phyloP scores from a whole-genome alignment of 2,113 vertebrate genomes.

The Apteryx owenii region DNA sequence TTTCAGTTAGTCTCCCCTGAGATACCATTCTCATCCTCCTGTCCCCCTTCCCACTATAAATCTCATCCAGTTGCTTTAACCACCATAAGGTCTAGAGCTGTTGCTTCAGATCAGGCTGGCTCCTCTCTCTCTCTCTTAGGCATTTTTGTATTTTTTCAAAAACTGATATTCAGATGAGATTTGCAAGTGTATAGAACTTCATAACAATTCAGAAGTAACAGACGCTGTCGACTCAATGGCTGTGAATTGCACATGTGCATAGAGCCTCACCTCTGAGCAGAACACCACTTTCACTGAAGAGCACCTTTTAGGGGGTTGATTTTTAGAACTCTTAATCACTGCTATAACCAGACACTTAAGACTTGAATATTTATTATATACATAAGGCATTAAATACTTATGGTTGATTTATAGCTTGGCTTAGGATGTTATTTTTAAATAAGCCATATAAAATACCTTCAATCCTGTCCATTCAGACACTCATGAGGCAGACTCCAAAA shows the following conservation, averaged over 20 bases:
- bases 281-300: not conserved
- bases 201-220: not conserved
- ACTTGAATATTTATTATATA: constrained; percentile 67
- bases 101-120: not conserved
- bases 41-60: not conserved
- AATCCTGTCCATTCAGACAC: constrained; percentile 48
- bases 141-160: not conserved
- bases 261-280: not conserved
- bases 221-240: not conserved
- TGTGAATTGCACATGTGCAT: not conserved
- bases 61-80: not conserved
- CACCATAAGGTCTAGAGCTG: not conserved
- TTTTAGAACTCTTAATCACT: constrained; percentile 50
- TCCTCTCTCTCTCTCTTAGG: not conserved
- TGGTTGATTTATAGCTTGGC: constrained; percentile 57
- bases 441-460: constrained; percentile 60
- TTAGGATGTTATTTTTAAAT: constrained; percentile 68
- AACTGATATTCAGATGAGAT: not conserved
- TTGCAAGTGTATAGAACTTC: not conserved
- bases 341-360: constrained; percentile 55
- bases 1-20: not conserved
- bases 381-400: constrained; percentile 65
- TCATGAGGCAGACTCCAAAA: not conserved
- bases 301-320: not conserved
- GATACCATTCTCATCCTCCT: not conserved